Percentiles rank a stretch among this genome's conserved stretches.
Conservation (phyloP, 35 echinoderm and acorn worm species). For the Nesometra sesokonis region DNA sequence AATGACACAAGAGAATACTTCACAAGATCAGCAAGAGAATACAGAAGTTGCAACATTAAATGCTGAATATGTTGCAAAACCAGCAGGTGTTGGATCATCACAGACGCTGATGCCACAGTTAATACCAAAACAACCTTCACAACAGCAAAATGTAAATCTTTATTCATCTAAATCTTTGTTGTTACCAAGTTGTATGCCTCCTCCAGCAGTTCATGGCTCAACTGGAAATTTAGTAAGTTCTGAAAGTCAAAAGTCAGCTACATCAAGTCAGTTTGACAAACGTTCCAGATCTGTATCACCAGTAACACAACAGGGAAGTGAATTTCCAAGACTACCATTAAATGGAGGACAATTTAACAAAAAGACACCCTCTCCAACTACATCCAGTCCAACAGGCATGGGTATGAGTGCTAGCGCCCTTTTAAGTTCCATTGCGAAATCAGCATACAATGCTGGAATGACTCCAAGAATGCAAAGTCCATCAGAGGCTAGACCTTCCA, state of each 20-base stretch:
- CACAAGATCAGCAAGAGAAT: background rate
- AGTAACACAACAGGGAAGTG: background rate
- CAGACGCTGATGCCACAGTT: background rate
- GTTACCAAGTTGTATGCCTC: background rate
- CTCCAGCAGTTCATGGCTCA: background rate
- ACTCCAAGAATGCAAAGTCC: background rate
- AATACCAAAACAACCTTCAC: background rate
- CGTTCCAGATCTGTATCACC: background rate
- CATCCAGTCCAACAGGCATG: background rate
- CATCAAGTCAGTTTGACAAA: background rate
- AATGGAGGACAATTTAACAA: background rate
- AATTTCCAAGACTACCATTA: background rate
- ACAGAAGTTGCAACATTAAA: background rate
- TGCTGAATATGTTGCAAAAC: background rate
- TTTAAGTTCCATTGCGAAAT: background rate
- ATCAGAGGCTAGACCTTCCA: background rate
- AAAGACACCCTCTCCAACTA: background rate
- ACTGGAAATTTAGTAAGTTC: background rate
- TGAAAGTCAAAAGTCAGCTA: background rate
- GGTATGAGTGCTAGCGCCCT: background rate
- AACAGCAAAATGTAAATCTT: background rate
- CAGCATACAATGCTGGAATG: background rate
- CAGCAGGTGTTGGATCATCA: background rate
- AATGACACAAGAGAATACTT: background rate
- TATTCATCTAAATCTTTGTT: background rate